These are phyloP conservation scores for Daphoenositta chrysoptera DNA, from an alignment of 2,113 vertebrate species.

Conservation along the genomic window DNA sequence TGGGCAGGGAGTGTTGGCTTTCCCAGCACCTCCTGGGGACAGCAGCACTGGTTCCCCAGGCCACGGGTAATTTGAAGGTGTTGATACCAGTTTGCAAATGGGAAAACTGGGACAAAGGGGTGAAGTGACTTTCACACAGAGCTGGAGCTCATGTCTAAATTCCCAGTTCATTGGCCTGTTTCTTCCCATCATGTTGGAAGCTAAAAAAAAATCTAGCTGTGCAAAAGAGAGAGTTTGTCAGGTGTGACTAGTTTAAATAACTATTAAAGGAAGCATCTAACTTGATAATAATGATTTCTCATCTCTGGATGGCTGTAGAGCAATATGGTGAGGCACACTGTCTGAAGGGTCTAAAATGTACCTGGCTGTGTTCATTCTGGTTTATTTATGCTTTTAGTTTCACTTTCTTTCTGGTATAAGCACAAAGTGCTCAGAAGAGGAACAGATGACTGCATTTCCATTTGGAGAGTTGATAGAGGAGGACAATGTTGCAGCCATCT, in stretches of 20 bases:
- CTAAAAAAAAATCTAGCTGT: neutral
- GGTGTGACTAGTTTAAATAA: neutral
- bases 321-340: neutral
- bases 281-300: neutral
- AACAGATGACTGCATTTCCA: neutral
- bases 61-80: neutral
- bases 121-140: neutral
- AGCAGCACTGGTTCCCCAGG: neutral
- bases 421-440: neutral
- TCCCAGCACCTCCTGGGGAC: neutral
- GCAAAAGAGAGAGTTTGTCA: neutral
- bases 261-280: neutral
- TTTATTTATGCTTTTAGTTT: neutral
- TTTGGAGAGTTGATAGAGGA: neutral
- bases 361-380: neutral
- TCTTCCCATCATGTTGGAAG: neutral
- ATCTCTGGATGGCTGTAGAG: neutral
- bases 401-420: neutral
- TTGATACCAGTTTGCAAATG: neutral
- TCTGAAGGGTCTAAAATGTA: neutral
- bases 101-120: neutral
- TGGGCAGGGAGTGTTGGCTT: neutral
- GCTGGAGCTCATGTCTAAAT: neutral
- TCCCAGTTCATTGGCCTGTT: neutral
- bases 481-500: neutral